phyloP scores from a whole-genome alignment of 92 coral and sea anemone species.

The Zoanthus sociatus region DNA sequence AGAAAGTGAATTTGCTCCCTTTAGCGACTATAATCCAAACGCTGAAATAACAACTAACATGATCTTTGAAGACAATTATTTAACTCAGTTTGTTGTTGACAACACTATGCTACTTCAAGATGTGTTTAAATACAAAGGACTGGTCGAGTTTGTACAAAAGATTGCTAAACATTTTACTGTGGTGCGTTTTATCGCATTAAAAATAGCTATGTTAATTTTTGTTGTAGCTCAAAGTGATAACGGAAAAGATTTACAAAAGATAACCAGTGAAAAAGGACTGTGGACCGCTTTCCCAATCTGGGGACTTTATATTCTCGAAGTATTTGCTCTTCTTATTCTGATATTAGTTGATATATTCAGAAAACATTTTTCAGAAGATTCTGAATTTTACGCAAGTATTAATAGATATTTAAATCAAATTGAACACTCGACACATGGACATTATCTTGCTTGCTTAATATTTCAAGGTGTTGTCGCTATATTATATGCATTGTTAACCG shows the following conservation, averaged over 20 bases:
- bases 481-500: background rate
- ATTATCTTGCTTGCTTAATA: background rate
- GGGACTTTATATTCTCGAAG: background rate
- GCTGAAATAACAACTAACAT: too few species aligned
- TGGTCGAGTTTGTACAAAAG: background rate
- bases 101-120: background rate
- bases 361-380: background rate
- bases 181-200: background rate
- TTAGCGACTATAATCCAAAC: too few species aligned
- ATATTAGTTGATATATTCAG: background rate
- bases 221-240: background rate
- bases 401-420: too few species aligned
- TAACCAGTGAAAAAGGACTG: background rate
- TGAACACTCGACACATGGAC: background rate
- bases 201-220: background rate
- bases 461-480: background rate
- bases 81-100: background rate
- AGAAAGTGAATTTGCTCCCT: background rate
- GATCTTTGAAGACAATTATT: background rate
- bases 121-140: background rate
- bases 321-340: background rate
- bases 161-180: background rate
- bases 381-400: background rate
- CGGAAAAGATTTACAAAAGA: background rate
- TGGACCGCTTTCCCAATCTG: background rate